Evolutionary conservation across 92 coral and sea anemone species (phyloP), one percentile per base, ranked within the genome.

Genomic region (Bergia puertoricense): DNA sequence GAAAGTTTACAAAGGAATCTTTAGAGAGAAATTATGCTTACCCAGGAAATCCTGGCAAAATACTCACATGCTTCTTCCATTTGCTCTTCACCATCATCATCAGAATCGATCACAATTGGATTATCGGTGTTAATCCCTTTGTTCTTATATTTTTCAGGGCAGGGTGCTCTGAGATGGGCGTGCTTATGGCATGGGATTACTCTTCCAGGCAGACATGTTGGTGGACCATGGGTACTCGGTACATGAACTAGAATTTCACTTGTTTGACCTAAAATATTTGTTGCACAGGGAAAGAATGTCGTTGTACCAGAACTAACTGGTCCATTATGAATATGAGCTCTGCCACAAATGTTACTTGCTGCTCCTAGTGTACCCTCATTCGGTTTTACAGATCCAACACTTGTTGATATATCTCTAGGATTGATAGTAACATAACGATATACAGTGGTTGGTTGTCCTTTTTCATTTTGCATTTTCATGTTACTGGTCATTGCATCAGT

Each of bases 31-130:
- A 20, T 62, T 62, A 8, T 22, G 18, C 69, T 18, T 62, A 0
- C 5, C 59, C n/a, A 62, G 69, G 30, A 22, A 5, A 14, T 62
- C 69, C 8, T 22, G 6, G 2, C n/a, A 62, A 62, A 6, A 62
- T 62, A 62, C 69, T 62, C 8, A 62, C 69, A 3, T 54, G 16
- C 0, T 54, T 54, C 23, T 5, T 42, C 54, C 80, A 76, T 42
- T 76, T 40, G 50, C 38, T 76, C 80, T 69, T 69, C 79, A 4
- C 56, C 78, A 23, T 84, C 87, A 45, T 84, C 87, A 71, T 84
- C 87, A 1, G 87, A 84, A 38, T 84, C 87, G 30, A 84, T 84
- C 6, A 84, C 79, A 46, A 84, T 84, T 38, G 87, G 79, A 48
- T 84, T 72, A 20, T 38, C 48, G 6, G 62, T 56, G 68, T 72